Base-by-base conservation (phyloP, 2,797 vertebrate species). In the Enteromius fasciolatus region DNA sequence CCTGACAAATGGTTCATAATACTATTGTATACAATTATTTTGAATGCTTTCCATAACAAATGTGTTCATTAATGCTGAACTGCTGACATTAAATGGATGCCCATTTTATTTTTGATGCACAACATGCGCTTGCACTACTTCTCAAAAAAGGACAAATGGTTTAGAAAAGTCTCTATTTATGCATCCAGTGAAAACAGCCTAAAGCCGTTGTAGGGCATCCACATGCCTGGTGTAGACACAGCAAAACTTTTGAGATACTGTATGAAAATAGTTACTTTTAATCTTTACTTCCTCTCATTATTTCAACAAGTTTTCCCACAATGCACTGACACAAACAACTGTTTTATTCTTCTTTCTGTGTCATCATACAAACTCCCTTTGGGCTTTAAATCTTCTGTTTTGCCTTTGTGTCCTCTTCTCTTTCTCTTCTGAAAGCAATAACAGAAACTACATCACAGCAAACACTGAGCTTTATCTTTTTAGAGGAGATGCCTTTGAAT, bases 301-400 rank as follows among this genome's bases (percentile, higher is more conserved):
- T 11, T 23, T 57, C n/a, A n/a, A n/a, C 25, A 57, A 7, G 57
- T 18, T 28, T 46, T 41, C 7, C 70, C 46, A 28, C 44, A 70
- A 54, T 12, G 48, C 48, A 74, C 39, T 41, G 54, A 83, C 23
- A 28, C 31, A 52, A 67, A n/a, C 17, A 67, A 57, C 28, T 3
- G 1, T 46, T 48, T 67, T 59, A n/a, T 36, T 17, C n/a, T 61
- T 46, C 18, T 23, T 46, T 31, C 6, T 14, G 12, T 44, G 8
- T 44, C 50, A 67, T 69, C 61, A 48, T 6, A 39, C 44, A 70
- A 68, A 80, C 73, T 81, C 70, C n/a, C 72, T n/a, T n/a, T 61
- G 52, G 44, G 31, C 39, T 36, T 44, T 77, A 39, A 70, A 81
- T 61, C 15, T 63, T 67, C 36, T 68, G 9, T 50, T 67, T 73